Conservation (phyloP, 2,113 vertebrate genomes). For the human (Homo sapiens) region DNA sequence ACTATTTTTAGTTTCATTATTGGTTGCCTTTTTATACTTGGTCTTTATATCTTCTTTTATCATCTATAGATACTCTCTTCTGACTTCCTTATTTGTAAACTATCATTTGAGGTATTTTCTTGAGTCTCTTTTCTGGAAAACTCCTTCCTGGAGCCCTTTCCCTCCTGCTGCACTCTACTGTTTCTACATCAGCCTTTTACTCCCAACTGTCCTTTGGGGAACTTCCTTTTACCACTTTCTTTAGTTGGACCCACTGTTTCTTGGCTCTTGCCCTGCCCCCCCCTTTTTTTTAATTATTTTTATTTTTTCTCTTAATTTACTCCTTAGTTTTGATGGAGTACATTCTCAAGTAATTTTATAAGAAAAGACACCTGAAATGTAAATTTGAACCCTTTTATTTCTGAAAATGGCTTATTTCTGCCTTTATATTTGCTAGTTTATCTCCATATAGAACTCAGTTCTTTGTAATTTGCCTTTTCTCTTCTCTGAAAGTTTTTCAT, state of each 20-base stretch:
- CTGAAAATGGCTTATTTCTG: not conserved
- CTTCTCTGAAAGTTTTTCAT: not conserved
- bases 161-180: not conserved
- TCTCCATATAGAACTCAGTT: not conserved
- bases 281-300: not conserved
- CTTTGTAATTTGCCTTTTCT: not conserved
- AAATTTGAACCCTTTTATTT: conserved; percentile 2
- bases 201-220: not conserved
- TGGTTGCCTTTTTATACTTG: not conserved
- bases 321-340: not conserved
- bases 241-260: not conserved
- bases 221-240: not conserved
- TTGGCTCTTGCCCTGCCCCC: not conserved
- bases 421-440: not conserved
- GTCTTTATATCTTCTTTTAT: not conserved
- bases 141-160: not conserved
- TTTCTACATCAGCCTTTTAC: not conserved
- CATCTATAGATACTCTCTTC: not conserved
- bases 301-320: not conserved
- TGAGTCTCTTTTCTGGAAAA: not conserved
- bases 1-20: not conserved
- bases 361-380: not conserved
- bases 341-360: not conserved
- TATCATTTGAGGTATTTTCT: not conserved
- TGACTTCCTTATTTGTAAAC: not conserved